A percentile compares a stretch with the other conserved stretches of the same genome.
These are phyloP conservation scores for Thaleichthys pacificus DNA, from an alignment of 2,797 vertebrate species.

Conservation along the genomic window DNA sequence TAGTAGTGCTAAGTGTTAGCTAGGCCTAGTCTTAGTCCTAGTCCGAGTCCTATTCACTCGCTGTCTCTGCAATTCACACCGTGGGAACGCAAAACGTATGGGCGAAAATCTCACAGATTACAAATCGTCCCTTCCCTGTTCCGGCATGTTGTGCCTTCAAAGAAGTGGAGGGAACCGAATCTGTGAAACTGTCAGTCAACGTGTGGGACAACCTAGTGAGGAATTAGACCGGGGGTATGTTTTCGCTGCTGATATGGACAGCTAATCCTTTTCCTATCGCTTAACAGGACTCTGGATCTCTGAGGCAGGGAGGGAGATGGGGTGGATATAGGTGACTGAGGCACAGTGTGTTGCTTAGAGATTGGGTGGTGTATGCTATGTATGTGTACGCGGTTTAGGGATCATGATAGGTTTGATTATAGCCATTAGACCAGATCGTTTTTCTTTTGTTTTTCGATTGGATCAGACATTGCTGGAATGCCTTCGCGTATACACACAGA, in stretches of 20 bases:
- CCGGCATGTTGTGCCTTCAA: neutral
- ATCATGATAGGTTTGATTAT: too few relatives aligned
- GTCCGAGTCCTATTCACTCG: neutral
- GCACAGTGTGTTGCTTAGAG: neutral
- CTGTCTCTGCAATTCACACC: neutral
- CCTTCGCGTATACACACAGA: too few relatives aligned
- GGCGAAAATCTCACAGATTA: neutral
- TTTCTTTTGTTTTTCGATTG: too few relatives aligned
- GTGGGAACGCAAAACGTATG: neutral
- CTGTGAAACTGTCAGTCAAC: neutral
- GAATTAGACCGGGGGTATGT: slow-evolving; percentile 1
- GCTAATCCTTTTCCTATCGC: slow-evolving; percentile 5
- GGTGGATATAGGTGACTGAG: neutral
- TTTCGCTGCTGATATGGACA: neutral
- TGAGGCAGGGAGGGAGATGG: neutral
- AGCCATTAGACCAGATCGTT: too few relatives aligned
- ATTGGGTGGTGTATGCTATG: neutral
- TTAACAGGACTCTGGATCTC: slow-evolving; percentile 8
- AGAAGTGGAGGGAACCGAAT: neutral
- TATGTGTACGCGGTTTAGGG: too few relatives aligned
- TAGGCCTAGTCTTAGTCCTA: neutral
- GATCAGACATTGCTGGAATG: too few relatives aligned
- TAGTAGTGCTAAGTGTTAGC: neutral
- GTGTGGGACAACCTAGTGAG: neutral
- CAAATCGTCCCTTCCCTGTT: neutral